A percentile compares a stretch with the other conserved stretches of the same genome.
Conservation (phyloP, 2,888 invertebrate genomes). For the Hecatera dysodea region DNA sequence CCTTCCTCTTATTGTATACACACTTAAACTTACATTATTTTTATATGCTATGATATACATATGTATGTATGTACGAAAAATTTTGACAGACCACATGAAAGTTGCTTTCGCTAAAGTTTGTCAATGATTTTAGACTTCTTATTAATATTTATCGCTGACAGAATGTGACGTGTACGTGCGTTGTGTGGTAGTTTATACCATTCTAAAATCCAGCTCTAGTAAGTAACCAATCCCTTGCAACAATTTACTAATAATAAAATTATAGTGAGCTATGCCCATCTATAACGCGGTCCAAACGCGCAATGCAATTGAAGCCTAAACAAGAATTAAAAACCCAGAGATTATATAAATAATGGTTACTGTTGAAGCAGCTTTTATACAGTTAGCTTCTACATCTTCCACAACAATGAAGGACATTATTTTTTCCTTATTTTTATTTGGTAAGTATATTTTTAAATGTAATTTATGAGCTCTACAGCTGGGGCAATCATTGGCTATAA, state of each 20-base stretch:
- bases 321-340: neutral
- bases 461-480: neutral
- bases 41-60: too few relatives aligned
- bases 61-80: too few relatives aligned
- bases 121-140: neutral
- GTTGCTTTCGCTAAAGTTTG: too few relatives aligned
- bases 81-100: too few relatives aligned
- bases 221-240: too few relatives aligned
- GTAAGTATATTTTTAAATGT: neutral
- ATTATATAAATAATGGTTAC: conserved; percentile 8
- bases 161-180: too few relatives aligned
- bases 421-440: neutral
- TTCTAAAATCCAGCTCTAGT: too few relatives aligned
- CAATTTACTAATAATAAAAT: neutral
- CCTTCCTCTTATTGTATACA: too few relatives aligned
- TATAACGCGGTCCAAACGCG: conserved; percentile 15
- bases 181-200: too few relatives aligned
- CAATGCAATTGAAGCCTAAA: neutral
- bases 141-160: too few relatives aligned
- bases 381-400: neutral
- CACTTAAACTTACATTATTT: too few relatives aligned
- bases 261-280: neutral
- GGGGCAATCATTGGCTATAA: too few relatives aligned
- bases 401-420: conserved; percentile 10
- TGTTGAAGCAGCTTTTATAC: neutral